These are phyloP conservation scores for Masticophis lateralis DNA, from an alignment of 2,797 vertebrate species.

Conservation along the genomic window DNA sequence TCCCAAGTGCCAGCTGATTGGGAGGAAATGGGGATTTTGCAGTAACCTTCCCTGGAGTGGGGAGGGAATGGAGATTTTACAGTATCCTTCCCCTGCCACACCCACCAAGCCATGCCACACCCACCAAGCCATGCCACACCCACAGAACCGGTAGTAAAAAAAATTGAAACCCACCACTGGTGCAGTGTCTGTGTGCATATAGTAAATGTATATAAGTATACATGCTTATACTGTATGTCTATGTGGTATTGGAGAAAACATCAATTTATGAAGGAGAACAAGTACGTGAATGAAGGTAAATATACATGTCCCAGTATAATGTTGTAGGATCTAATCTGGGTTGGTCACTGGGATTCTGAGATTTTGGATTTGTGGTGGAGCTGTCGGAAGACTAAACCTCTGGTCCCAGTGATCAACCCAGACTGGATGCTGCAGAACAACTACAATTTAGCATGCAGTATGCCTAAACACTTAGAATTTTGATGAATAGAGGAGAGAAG, in stretches of 20 bases:
- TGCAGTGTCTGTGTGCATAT: not conserved
- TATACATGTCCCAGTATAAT: not conserved
- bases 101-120: too few species aligned
- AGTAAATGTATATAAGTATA: not conserved
- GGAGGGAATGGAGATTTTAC: too few species aligned
- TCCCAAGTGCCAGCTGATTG: too few species aligned
- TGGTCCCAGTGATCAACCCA: not conserved
- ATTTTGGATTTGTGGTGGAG: not conserved
- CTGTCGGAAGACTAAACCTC: not conserved
- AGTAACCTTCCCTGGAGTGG: too few species aligned
- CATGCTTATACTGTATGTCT: not conserved
- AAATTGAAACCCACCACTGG: too few species aligned
- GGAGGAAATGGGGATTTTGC: too few species aligned
- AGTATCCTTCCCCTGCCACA: too few species aligned
- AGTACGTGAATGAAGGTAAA: not conserved
- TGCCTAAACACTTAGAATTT: not conserved
- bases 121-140: too few species aligned
- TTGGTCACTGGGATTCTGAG: not conserved
- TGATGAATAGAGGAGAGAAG: not conserved
- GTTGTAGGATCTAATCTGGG: not conserved
- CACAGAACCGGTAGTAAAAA: too few species aligned
- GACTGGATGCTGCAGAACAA: not conserved
- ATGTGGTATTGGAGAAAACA: not conserved
- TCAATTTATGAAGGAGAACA: not conserved
- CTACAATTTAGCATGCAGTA: not conserved